Conservation (phyloP, 1,140 invertebrate species). For the Drosophila cardini region DNA sequence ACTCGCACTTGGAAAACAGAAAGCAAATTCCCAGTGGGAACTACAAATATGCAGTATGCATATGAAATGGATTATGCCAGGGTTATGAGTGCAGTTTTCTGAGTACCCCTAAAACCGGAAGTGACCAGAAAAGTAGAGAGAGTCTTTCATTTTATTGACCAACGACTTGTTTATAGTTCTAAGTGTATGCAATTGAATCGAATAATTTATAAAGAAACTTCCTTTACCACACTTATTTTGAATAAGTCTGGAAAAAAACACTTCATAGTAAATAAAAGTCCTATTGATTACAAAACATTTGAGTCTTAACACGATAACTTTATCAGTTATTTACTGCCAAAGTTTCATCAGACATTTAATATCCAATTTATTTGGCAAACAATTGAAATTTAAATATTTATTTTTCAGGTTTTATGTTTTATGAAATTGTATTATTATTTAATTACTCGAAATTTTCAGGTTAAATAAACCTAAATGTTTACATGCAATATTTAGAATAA, state of each 20-base stretch:
- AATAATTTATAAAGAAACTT: background rate
- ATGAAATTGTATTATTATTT: background rate
- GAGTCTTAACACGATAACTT: no score
- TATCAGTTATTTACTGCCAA: no score
- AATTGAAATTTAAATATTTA: no score
- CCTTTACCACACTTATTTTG: background rate
- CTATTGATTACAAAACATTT: no score
- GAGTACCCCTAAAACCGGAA: constrained; percentile 3
- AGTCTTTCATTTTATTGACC: background rate
- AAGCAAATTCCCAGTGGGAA: constrained; percentile 9
- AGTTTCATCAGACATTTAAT: no score
- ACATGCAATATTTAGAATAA: constrained; percentile 4
- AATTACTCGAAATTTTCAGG: background rate
- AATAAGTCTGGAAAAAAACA: background rate
- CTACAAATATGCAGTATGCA: constrained; percentile 37
- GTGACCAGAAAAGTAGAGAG: background rate
- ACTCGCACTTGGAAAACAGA: constrained; percentile 25
- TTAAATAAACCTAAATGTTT: background rate
- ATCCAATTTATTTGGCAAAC: no score
- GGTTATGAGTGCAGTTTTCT: constrained; percentile 4
- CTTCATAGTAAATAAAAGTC: no score
- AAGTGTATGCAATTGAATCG: constrained; percentile 1
- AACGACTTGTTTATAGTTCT: background rate
- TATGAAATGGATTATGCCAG: constrained; percentile 39
- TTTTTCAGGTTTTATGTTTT: background rate